phyloP scores from a whole-genome alignment of 2,888 invertebrate genomes.

The Stratiomys singularior region DNA sequence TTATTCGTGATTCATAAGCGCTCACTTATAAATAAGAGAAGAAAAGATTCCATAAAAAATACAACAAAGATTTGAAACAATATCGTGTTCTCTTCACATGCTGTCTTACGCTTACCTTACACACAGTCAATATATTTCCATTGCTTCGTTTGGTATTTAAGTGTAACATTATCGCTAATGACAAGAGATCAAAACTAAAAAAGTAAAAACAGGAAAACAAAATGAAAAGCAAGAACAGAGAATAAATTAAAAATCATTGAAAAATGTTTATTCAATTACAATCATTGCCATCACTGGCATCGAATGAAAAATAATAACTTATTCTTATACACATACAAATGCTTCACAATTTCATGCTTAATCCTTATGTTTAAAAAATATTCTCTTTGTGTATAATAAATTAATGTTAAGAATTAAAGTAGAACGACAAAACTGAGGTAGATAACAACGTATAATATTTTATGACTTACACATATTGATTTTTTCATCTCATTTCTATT shows the following conservation, averaged over 20 bases:
- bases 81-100: constrained; percentile 15
- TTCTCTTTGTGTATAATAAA: constrained; percentile 23
- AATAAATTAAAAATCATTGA: background rate
- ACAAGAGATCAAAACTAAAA: background rate
- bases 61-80: constrained; percentile 41
- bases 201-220: constrained; percentile 6
- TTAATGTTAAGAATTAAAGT: constrained; percentile 34
- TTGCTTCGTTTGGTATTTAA: constrained; percentile 29
- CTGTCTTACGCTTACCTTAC: background rate
- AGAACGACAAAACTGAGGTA: constrained; percentile 44
- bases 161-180: background rate
- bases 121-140: constrained; percentile 22
- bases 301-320: constrained; percentile 3
- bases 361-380: background rate
- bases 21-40: constrained; percentile 29
- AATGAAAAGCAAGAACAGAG: background rate
- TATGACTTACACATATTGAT: constrained; percentile 23
- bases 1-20: constrained; percentile 22
- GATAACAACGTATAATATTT: constrained; percentile 39
- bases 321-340: constrained; percentile 26
- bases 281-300: background rate
- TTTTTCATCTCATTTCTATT: background rate
- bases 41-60: constrained; percentile 11
- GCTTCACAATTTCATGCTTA: constrained; percentile 21
- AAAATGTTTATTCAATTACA: background rate